phyloP scores from a whole-genome alignment of 37 sponge, comb jelly and placozoan genomes.

The Halisarca cf. caerulea region DNA sequence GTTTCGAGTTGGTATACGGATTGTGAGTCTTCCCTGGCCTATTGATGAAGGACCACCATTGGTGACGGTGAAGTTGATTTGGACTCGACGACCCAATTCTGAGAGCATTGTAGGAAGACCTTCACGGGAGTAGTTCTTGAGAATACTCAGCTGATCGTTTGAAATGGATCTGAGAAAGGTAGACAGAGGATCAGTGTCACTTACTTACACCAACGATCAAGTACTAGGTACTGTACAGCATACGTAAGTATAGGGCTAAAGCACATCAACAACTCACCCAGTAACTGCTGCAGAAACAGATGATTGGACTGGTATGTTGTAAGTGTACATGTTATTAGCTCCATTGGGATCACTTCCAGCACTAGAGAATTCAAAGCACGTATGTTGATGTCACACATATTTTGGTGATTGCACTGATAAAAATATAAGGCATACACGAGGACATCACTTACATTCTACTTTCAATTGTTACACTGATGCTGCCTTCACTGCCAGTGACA shows the following conservation, averaged over 20 bases:
- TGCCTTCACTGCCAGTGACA: background rate
- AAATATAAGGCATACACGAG: no score
- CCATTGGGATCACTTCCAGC: background rate
- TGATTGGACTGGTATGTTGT: background rate
- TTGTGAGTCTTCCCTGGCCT: background rate
- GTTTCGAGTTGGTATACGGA: background rate
- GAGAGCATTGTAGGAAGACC: background rate
- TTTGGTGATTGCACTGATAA: no score
- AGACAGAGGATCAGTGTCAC: no score
- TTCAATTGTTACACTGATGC: background rate
- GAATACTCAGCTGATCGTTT: constrained; percentile 1
- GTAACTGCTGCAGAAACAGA: background rate
- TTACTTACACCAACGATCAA: no score
- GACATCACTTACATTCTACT: background rate
- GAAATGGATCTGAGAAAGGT: background rate
- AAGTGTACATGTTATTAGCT: background rate
- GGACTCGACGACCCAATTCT: background rate
- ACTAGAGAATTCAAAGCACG: no score
- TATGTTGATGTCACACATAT: no score
- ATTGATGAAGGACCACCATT: constrained; percentile 11
- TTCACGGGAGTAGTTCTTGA: background rate
- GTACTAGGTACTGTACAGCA: constrained; percentile 7
- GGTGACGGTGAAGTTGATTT: background rate
- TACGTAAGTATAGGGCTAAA: background rate
- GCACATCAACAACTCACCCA: background rate